Conservation (phyloP, 2,113 vertebrate genomes). For the Callaeas wilsoni region DNA sequence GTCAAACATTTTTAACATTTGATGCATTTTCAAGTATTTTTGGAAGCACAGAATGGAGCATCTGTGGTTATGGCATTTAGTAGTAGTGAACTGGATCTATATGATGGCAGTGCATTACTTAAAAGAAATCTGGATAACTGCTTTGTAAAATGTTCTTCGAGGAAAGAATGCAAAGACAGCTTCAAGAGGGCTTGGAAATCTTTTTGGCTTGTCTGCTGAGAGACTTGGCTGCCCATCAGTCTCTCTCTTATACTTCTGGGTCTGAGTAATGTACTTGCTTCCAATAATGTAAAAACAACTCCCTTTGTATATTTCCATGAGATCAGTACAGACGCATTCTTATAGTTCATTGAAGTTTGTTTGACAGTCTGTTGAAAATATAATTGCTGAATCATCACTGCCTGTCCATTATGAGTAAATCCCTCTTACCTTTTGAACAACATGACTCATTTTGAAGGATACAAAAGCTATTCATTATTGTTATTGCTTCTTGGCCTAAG, state of each 20-base stretch:
- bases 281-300: conserved; percentile 10
- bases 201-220: neutral
- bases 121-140: neutral
- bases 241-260: conserved; percentile 11
- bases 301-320: conserved; percentile 14
- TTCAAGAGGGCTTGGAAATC: conserved; percentile 2
- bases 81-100: neutral
- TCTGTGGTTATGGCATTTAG: neutral
- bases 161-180: neutral
- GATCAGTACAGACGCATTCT: conserved; percentile 22
- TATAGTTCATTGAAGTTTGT: conserved; percentile 4
- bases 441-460: conserved; percentile 20
- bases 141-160: neutral
- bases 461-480: conserved; percentile 13
- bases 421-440: conserved; percentile 37
- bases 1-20: neutral
- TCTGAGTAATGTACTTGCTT: neutral
- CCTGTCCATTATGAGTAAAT: conserved; percentile 22
- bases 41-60: neutral
- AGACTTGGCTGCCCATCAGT: neutral
- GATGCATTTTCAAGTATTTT: neutral
- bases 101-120: neutral
- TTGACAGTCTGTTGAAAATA: conserved; percentile 16
- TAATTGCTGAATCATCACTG: conserved; percentile 35
- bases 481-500: neutral